phyloP scores from a whole-genome alignment of 2,113 vertebrate genomes.

The Seriola quinqueradiata region DNA sequence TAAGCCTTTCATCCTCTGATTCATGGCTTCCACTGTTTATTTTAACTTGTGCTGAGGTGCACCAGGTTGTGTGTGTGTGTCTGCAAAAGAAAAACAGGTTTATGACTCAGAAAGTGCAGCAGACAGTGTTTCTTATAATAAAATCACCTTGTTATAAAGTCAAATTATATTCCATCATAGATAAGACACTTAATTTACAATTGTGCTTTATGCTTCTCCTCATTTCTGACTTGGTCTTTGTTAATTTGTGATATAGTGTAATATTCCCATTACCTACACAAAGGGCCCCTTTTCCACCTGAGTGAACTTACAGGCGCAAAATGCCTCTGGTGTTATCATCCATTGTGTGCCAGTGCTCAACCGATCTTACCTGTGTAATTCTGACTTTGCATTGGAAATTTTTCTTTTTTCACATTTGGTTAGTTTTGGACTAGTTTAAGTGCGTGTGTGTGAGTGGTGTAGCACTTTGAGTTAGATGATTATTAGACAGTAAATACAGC shows the following conservation, averaged over 20 bases:
- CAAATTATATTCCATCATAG: background rate
- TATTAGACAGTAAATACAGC: background rate
- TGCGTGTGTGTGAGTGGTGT: background rate
- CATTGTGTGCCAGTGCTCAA: background rate
- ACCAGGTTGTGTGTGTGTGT: background rate
- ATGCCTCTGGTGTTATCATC: background rate
- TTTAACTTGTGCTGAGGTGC: slow-evolving; percentile 15
- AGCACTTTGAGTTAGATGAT: background rate
- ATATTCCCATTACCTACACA: background rate
- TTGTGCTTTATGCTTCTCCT: background rate
- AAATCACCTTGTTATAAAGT: background rate
- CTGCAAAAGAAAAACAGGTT: background rate
- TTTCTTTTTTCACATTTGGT: background rate
- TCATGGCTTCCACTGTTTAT: slow-evolving; percentile 43
- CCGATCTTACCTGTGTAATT: background rate
- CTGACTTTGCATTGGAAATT: background rate
- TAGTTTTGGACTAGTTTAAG: background rate
- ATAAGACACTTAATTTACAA: background rate
- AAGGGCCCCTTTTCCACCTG: background rate
- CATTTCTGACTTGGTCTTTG: background rate
- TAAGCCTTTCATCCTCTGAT: slow-evolving; percentile 46
- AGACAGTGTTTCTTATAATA: background rate
- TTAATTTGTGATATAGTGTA: background rate
- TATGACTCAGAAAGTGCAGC: background rate
- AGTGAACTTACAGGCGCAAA: background rate